Evolutionary conservation across 2,888 invertebrate genomes (phyloP), one percentile per base, ranked within the genome.

Genomic region (Camponotus fellah): DNA sequence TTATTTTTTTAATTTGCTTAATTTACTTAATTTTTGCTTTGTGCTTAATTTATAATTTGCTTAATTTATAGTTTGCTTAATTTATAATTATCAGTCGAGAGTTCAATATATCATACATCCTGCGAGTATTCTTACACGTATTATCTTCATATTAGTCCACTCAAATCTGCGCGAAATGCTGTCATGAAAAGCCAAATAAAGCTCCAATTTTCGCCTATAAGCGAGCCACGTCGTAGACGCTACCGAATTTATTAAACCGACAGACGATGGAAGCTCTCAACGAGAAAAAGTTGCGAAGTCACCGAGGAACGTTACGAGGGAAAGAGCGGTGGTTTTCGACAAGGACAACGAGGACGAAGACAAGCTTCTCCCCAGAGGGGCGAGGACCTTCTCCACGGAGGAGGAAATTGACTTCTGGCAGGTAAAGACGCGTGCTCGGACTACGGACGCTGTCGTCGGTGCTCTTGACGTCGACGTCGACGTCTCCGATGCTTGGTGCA

Each of bases 341-440:
- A 71, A n/a, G 72, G 26, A 40, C 40, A 43, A 46, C 65, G 21
- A 79, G 40, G 53, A 37, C 64, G 53, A 75, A 64, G 75, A 76
- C 53, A 75, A 43, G 72, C 75, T n/a, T 26, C 10, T 64, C 37
- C 62, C 69, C 10, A 43, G 58, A 17, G 56, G 26, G 10, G 17
- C 9, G 49, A 64, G 53, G 64, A 75, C 21, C 80, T 85, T 83
- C 74, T 43, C n/a, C 43, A 62, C 85, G 85, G 85, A 80, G 83
- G 84, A 91, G 89, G 89, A 92, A 92, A 92, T 92, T 92, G 91
- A 92, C 91, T 92, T 92, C 91, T 92, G 91, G 88, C 90, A 88
- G 89, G 87, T 86, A 87, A 86, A 79, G 86, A 90, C 92, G 86
- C 92, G 92, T 92, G 92, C 91, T 85, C 79, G 87, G 92, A 93